These are phyloP conservation scores for Drosophila lacertosa DNA, from an alignment of 1,140 invertebrate genomes.

Conservation along the genomic window DNA sequence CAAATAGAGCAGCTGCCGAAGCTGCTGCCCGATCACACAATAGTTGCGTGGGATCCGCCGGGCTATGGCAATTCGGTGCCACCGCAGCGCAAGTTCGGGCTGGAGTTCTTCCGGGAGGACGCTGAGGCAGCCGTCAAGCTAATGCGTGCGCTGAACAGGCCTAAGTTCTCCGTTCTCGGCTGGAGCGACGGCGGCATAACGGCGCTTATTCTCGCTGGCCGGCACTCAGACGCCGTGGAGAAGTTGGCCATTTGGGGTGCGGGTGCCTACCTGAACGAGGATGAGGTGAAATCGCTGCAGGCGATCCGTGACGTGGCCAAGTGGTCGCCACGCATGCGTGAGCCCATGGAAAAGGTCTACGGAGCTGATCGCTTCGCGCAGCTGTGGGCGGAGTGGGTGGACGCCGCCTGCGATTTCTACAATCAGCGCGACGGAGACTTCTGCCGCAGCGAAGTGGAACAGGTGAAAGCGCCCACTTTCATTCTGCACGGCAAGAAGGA, in stretches of 20 bases:
- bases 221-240: constrained; percentile 87
- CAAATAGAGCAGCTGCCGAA: constrained; percentile 89
- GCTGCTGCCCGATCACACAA: constrained; percentile 87
- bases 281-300: constrained; percentile 88
- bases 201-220: constrained; percentile 89
- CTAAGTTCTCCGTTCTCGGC: constrained; percentile 91
- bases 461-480: constrained; percentile 90
- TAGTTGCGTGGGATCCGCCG: constrained; percentile 94
- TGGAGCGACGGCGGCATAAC: constrained; percentile 96
- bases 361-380: constrained; percentile 89
- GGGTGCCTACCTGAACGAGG: constrained; percentile 89
- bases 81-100: constrained; percentile 88
- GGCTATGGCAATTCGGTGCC: constrained; percentile 94
- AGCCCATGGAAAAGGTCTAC: constrained; percentile 90
- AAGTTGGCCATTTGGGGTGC: constrained; percentile 92
- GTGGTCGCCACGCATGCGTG: constrained; percentile 92
- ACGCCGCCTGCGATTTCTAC: constrained; percentile 87
- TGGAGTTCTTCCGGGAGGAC: constrained; percentile 90
- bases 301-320: constrained; percentile 89
- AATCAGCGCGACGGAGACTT: constrained; percentile 88
- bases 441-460: constrained; percentile 87
- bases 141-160: constrained; percentile 89
- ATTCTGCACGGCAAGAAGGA: constrained; percentile 94
- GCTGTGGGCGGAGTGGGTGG: constrained; percentile 90
- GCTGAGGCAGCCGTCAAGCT: constrained; percentile 88